Conservation (phyloP, 64 coral and sea anemone species). For the Cladopsammia gracilis region DNA sequence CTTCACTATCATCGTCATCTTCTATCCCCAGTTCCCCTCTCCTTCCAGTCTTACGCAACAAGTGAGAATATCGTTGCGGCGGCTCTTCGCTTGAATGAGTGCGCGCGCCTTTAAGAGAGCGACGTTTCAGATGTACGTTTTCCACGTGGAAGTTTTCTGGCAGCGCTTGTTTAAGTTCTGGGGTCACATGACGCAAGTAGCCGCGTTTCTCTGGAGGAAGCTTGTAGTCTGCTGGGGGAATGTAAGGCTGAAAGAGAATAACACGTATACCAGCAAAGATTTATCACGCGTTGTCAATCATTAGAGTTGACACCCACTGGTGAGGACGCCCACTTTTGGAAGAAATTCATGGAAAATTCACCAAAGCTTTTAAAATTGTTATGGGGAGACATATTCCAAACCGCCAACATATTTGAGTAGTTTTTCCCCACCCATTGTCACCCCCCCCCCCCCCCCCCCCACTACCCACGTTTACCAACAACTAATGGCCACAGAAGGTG, state of each 20-base stretch:
- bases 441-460: too few species aligned
- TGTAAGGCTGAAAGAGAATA: conserved; percentile 14
- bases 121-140: conserved; percentile 22
- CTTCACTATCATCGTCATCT: conserved; percentile 71
- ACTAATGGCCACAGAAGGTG: too few species aligned
- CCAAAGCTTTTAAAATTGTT: too few species aligned
- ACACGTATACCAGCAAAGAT: too few species aligned
- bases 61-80: conserved; percentile 61
- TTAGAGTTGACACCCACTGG: too few species aligned
- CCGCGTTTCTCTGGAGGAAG: conserved; percentile 41
- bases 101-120: background rate
- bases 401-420: too few species aligned
- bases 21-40: conserved; percentile 76
- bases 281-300: too few species aligned
- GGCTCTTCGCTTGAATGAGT: background rate
- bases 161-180: background rate
- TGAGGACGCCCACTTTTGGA: too few species aligned
- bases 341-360: too few species aligned
- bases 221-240: conserved; percentile 36
- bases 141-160: conserved; percentile 22
- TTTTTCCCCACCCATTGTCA: too few species aligned
- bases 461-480: background rate
- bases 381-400: too few species aligned
- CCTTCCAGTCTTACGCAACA: conserved; percentile 82
- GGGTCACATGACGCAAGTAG: conserved; percentile 37